Evolutionary conservation across 2,888 invertebrate genomes (phyloP), one percentile per base, ranked within the genome.

Genomic region (Alloplasta piceator): DNA sequence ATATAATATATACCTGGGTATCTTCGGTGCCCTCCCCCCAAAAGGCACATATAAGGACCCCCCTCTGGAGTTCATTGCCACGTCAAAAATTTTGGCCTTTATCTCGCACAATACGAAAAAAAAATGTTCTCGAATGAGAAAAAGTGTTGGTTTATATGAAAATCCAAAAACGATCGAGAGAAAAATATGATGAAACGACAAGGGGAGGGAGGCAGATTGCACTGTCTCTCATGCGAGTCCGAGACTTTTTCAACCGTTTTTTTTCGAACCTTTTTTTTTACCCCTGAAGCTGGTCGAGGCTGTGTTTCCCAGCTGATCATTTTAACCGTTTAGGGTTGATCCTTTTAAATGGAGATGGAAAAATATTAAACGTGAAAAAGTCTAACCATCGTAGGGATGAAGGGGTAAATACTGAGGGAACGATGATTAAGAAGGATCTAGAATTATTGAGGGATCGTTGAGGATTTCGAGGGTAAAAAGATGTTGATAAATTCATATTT

Each of bases 121-220:
- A 56, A 9, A 43, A 36, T 61, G 46, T 43, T 41, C 48, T 38
- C 26, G n/a, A 61, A 38, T 64, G 67, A 39, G 66, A 67, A 80
- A 80, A 80, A 78, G 82, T 83, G 78, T 83, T 83, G 83, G 84
- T 85, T 84, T 83, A 74, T 84, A 85, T 83, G 81, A 82, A 78
- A 77, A 84, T 82, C 73, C 77, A 43, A 41, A 43, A 41, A 9
- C 9, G 64, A 26, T 48, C 12, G 16, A 61, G 41, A 26, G 7
- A 43, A 60, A 58, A 16, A 50, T 7, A 14, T 41, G 41, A 52
- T 10, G 60, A 61, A 50, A 68, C n/a, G 60, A 70, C 52, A 58
- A 43, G 26, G 58, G 52, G 46, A 38, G 63, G 67, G 72, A 67
- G 55, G 14, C 38, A 63, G 63, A 64, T 55, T 43, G 77, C 52